phyloP scores from a whole-genome alignment of 2,888 invertebrate genomes.

The Drosophila gaucha region DNA sequence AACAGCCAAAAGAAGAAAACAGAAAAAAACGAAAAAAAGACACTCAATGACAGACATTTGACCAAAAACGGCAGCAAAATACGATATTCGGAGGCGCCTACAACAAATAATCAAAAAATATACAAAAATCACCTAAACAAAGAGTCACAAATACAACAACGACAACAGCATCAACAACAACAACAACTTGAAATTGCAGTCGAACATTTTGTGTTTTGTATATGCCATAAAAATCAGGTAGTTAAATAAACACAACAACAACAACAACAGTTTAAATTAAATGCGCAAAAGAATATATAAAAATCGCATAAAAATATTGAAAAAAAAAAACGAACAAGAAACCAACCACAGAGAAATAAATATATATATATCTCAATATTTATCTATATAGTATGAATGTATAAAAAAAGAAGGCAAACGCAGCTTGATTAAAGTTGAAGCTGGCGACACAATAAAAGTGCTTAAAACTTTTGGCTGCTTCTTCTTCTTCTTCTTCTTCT shows the following conservation, averaged over 20 bases:
- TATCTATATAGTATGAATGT: neutral
- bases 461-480: slow-evolving; percentile 47
- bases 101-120: slow-evolving; percentile 20
- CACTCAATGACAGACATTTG: slow-evolving; percentile 60
- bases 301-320: slow-evolving; percentile 47
- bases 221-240: slow-evolving; percentile 66
- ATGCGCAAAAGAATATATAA: slow-evolving; percentile 68
- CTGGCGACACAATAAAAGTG: slow-evolving; percentile 67
- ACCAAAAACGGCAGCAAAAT: slow-evolving; percentile 66
- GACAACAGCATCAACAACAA: slow-evolving; percentile 9
- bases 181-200: slow-evolving; percentile 38
- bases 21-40: neutral
- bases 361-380: neutral
- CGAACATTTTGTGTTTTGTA: slow-evolving; percentile 40
- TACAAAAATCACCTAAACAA: neutral
- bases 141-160: slow-evolving; percentile 1
- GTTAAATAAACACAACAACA: slow-evolving; percentile 48
- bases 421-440: slow-evolving; percentile 62
- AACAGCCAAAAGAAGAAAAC: slow-evolving; percentile 12
- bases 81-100: slow-evolving; percentile 46
- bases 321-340: slow-evolving; percentile 4
- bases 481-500: neutral
- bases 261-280: slow-evolving; percentile 52
- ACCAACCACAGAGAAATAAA: neutral
- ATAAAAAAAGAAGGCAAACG: slow-evolving; percentile 21